Percentiles rank a stretch among this genome's conserved stretches.
phyloP scores from a whole-genome alignment of 2,113 vertebrate species.

The Cyprinus carpio region DNA sequence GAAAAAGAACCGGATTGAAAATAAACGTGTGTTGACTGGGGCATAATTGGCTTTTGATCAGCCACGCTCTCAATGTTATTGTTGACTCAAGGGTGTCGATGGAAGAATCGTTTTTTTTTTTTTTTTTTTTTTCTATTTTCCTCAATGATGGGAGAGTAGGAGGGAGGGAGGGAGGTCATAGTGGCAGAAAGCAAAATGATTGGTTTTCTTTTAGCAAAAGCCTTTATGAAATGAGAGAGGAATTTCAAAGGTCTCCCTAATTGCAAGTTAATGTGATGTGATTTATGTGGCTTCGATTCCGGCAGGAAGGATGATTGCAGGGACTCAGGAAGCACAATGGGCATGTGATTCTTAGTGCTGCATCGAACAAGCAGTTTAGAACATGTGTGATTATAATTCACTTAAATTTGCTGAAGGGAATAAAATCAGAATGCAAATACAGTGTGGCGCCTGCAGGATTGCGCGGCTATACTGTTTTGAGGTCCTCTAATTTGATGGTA shows the following conservation, averaged over 20 bases:
- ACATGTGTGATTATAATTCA: conserved; percentile 48
- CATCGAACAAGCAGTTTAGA: conserved; percentile 34
- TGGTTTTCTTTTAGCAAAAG: conserved; percentile 55
- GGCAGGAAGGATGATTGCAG: conserved; percentile 44
- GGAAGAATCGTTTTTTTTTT: conserved; percentile 1
- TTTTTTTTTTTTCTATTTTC: conserved; percentile 9
- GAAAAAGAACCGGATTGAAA: conserved; percentile 24
- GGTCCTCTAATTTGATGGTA: conserved; percentile 8
- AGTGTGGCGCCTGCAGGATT: background rate
- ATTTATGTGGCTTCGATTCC: conserved; percentile 56
- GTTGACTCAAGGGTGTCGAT: conserved; percentile 43
- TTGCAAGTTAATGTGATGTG: conserved; percentile 55
- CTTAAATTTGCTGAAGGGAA: conserved; percentile 30
- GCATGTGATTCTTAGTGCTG: conserved; percentile 48
- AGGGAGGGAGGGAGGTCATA: conserved; percentile 30
- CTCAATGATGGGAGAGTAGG: conserved; percentile 22
- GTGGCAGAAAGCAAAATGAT: conserved; percentile 52
- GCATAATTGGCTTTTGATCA: conserved; percentile 55
- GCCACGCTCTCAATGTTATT: conserved; percentile 46
- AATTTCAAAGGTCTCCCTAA: conserved; percentile 57
- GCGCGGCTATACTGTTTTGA: background rate
- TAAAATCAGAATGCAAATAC: conserved; percentile 46
- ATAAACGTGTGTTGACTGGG: conserved; percentile 53
- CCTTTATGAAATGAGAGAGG: conserved; percentile 53
- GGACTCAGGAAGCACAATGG: conserved; percentile 54